Evolutionary conservation across 2,113 vertebrate species (phyloP).

Genomic region (Oreochromis spilurus): DNA sequence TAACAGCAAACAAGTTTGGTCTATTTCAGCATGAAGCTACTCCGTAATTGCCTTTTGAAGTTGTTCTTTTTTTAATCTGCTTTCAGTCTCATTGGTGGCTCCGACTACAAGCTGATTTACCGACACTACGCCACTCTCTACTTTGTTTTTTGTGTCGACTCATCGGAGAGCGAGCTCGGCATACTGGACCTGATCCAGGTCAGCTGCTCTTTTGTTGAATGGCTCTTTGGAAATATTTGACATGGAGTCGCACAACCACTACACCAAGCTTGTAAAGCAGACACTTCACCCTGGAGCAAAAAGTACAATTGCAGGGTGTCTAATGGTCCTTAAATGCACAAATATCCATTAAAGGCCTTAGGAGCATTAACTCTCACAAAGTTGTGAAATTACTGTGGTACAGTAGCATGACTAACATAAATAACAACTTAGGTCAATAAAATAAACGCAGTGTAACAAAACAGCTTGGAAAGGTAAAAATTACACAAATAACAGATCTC

Average conservation of each 20-base stretch:
- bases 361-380: not conserved
- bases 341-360: not conserved
- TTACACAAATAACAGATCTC: not conserved
- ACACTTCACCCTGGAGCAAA: not conserved
- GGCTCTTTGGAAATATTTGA: not conserved
- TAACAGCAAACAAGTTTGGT: not conserved
- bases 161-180: constrained; percentile 90
- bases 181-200: constrained; percentile 96
- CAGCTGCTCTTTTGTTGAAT: not conserved
- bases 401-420: not conserved
- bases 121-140: constrained; percentile 89
- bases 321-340: not conserved
- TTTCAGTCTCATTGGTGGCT: constrained; percentile 85
- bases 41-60: not conserved
- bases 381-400: not conserved
- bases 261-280: not conserved
- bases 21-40: not conserved
- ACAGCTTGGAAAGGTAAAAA: not conserved
- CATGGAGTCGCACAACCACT: not conserved
- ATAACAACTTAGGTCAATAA: not conserved
- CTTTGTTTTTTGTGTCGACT: constrained; percentile 94
- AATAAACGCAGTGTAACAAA: not conserved
- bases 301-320: not conserved
- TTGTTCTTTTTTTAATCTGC: not conserved
- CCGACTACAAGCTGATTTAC: constrained; percentile 92